Percentiles rank a stretch among this genome's conserved stretches.
These are phyloP conservation scores for Cherax quadricarinatus DNA, from an alignment of 1,140 invertebrate genomes.

Conservation along the genomic window DNA sequence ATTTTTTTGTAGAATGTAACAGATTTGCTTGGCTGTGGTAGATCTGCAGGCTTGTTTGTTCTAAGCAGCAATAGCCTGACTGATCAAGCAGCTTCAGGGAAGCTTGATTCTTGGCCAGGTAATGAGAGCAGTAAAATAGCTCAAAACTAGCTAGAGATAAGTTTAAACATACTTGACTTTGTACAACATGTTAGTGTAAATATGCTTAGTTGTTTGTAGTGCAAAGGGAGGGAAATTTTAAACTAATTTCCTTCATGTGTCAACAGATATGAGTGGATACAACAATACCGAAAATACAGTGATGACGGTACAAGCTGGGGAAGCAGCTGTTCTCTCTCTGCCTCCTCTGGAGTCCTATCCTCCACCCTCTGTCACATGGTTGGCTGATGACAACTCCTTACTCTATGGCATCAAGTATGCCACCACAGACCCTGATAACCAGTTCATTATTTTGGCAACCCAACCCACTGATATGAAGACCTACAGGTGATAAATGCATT, in stretches of 20 bases:
- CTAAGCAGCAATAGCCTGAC: no score
- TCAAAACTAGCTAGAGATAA: no score
- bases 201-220: no score
- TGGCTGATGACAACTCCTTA: slow-evolving; percentile 83
- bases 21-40: no score
- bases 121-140: no score
- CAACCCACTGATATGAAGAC: slow-evolving; percentile 84
- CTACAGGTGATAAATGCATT: slow-evolving; percentile 81
- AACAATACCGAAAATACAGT: slow-evolving; percentile 83
- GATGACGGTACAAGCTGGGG: slow-evolving; percentile 85
- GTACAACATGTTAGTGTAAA: no score
- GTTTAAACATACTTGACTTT: no score
- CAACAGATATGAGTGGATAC: slow-evolving; percentile 77
- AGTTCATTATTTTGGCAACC: slow-evolving; percentile 88
- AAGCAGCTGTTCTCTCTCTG: slow-evolving; percentile 88
- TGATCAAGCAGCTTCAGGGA: no score
- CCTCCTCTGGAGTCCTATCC: slow-evolving; percentile 90
- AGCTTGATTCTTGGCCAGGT: no score
- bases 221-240: no score
- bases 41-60: no score
- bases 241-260: background rate
- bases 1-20: no score
- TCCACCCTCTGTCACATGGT: slow-evolving; percentile 89
- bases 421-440: slow-evolving; percentile 82
- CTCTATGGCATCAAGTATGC: slow-evolving; percentile 90